Evolutionary conservation across 2,113 vertebrate genomes (phyloP), one percentile per base, ranked within the genome.

Genomic region (Mixornis gularis): DNA sequence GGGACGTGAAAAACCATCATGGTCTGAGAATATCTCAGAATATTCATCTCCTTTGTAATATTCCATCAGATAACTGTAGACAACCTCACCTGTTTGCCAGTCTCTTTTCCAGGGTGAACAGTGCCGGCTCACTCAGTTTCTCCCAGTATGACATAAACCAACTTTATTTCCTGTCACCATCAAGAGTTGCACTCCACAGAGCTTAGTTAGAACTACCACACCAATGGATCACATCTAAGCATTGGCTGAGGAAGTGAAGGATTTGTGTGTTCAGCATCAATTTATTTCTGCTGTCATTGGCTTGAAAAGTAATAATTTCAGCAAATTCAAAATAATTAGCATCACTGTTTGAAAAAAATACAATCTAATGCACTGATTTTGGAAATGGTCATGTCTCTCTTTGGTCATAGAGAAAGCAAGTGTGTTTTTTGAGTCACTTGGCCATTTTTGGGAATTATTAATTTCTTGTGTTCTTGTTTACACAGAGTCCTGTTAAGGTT

Each of bases 221-320:
- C 5, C 44, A 79, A 38, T 11, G 32, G 38, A 68, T 62, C 10
- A 7, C 5, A 58, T 24, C 16, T 49, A 49, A 86, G 17, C 7
- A 32, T 0, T 69, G 41, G 22, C 13, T 38, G 43, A 83, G 66
- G 29, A 69, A 76, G 5, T 69, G 51, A 72, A 92, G 36, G 26
- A 49, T 46, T 60, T 76, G 2, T 38, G 9, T 51, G 11, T 40
- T 78, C 41, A 60, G 18, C 14, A 38, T 22, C 0, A 0, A 17
- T 10, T 55, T 7, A 43, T 69, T 18, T 83, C 41, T 1, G 0
- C 34, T 65, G 10, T 40, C 22, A 72, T 11, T 41, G 13, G 12
- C 10, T 19, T 29, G 29, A 77, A 69, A 9, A 82, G 17, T 49
- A 53, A 41, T 17, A 48, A 17, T 71, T 87, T 60, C 29, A 85